A percentile compares a stretch with the other conserved stretches of the same genome.
Conservation (phyloP, 2,113 vertebrate genomes). For the Calypte anna region DNA sequence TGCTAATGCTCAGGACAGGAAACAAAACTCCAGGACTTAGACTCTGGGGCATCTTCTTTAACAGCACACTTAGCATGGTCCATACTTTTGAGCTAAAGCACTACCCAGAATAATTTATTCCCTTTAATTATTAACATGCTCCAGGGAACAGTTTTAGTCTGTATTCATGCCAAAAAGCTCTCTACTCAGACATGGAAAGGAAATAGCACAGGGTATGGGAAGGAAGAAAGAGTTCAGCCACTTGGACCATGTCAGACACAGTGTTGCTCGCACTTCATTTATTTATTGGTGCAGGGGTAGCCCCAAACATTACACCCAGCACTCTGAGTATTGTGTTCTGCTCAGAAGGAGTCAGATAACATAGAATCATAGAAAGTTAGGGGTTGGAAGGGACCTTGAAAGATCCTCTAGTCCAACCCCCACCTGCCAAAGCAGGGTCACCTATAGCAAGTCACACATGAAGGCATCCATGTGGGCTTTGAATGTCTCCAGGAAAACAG, state of each 20-base stretch:
- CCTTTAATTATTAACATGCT: neutral
- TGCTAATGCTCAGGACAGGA: neutral
- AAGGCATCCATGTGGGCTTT: too few species aligned
- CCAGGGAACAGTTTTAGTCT: neutral
- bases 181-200: neutral
- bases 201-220: neutral
- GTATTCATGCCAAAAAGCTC: neutral
- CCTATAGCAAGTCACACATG: too few species aligned
- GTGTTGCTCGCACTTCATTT: neutral
- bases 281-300: neutral
- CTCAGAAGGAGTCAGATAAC: neutral
- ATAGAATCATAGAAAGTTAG: too few species aligned
- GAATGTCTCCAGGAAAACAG: too few species aligned
- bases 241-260: neutral
- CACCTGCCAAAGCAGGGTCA: too few species aligned
- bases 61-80: neutral
- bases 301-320: neutral
- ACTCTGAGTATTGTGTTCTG: neutral
- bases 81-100: neutral
- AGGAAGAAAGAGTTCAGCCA: neutral
- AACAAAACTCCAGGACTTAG: neutral
- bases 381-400: too few species aligned
- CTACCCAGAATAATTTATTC: neutral
- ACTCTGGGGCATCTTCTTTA: neutral
- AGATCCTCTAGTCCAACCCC: too few species aligned